Evolutionary conservation across 2,797 vertebrate species (phyloP).

Genomic region (Poecilia velifera): DNA sequence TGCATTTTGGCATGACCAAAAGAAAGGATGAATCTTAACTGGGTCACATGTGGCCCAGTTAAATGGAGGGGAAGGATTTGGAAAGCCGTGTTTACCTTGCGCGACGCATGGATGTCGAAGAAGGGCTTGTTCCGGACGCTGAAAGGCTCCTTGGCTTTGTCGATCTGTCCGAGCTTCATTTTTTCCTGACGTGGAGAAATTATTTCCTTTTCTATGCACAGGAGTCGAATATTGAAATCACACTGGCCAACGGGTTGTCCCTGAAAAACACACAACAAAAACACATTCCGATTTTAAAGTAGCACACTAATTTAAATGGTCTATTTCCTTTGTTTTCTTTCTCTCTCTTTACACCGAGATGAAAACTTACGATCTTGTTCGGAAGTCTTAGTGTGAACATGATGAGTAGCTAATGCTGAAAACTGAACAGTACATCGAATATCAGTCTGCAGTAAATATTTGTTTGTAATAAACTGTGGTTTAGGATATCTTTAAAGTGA

Average conservation of each 20-base stretch:
- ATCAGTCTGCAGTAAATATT: neutral
- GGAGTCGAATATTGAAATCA: conserved; percentile 91
- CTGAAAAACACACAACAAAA: conserved; percentile 74
- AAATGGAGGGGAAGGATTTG: neutral
- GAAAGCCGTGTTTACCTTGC: conserved; percentile 86
- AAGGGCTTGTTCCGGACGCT: conserved; percentile 95
- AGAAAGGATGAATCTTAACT: neutral
- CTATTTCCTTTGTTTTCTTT: neutral
- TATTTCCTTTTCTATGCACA: conserved; percentile 97
- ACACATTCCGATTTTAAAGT: neutral
- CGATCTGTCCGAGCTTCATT: conserved; percentile 94
- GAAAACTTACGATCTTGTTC: neutral
- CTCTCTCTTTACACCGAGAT: neutral
- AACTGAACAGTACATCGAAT: neutral
- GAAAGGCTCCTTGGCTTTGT: conserved; percentile 95
- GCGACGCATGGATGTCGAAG: conserved; percentile 91
- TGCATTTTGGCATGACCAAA: conserved; percentile 11
- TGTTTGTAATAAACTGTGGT: no score
- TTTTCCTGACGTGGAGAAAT: conserved; percentile 94
- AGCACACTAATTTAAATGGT: neutral
- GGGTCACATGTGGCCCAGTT: conserved; percentile 8
- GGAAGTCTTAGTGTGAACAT: neutral
- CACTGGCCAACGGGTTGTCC: conserved; percentile 96
- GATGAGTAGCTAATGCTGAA: neutral
- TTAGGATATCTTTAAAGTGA: neutral